Percentiles rank a stretch among this genome's conserved stretches.
Conservation (phyloP, 2,797 vertebrate species). For the Crocodylus rhombifer region DNA sequence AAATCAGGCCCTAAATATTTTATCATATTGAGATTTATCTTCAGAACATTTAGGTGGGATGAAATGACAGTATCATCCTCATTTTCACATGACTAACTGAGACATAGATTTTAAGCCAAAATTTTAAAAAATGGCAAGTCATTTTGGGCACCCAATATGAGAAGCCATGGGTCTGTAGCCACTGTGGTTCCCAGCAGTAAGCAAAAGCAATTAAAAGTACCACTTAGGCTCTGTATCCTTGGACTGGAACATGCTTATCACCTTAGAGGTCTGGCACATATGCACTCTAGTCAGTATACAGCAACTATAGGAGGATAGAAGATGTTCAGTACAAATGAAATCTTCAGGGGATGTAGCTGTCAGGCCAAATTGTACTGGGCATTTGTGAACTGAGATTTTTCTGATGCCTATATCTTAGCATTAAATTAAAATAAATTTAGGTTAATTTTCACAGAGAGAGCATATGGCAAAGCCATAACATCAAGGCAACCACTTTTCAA, state of each 20-base stretch:
- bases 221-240: neutral
- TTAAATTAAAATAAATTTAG: neutral
- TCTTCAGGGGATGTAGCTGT: neutral
- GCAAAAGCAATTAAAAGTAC: neutral
- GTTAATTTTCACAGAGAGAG: neutral
- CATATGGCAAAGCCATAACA: neutral
- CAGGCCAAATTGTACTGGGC: neutral
- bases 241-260: neutral
- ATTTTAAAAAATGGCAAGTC: too few relatives aligned
- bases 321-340: accelerated
- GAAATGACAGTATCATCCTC: neutral
- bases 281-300: neutral
- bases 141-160: neutral
- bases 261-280: neutral
- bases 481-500: neutral
- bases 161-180: neutral
- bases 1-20: too few relatives aligned
- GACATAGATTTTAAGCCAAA: neutral
- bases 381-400: neutral
- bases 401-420: neutral
- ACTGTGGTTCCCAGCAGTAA: neutral
- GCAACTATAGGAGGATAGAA: neutral
- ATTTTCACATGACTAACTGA: neutral
- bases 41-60: neutral
- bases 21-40: too few relatives aligned